Percentiles rank a stretch among this genome's conserved stretches.
Evolutionary conservation across 2,113 vertebrate genomes (phyloP).

Genomic region (Dinomys branickii): DNA sequence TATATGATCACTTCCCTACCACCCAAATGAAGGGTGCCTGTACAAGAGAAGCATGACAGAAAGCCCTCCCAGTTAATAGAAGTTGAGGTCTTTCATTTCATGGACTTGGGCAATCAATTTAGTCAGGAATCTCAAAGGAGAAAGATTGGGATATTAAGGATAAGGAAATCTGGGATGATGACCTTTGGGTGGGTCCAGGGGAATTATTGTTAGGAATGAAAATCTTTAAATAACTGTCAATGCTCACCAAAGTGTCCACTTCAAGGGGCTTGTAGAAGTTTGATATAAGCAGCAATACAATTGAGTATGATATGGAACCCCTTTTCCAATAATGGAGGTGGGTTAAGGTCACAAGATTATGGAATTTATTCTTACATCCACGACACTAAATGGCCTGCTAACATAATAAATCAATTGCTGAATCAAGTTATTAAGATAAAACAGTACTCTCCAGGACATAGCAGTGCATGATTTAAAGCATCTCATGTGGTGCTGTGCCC

Average conservation of each 20-base stretch:
- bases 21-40: not conserved
- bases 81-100: not conserved
- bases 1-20: not conserved
- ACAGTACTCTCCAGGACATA: not conserved
- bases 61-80: not conserved
- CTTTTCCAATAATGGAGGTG: not conserved
- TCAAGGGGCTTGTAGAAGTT: not conserved
- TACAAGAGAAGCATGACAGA: not conserved
- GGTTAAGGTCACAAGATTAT: not conserved
- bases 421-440: not conserved
- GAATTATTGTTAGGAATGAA: not conserved
- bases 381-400: not conserved
- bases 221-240: not conserved
- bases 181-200: not conserved
- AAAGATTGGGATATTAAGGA: not conserved
- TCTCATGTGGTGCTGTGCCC: not conserved
- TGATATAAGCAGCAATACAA: not conserved
- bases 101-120: not conserved
- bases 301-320: not conserved
- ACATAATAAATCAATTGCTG: not conserved
- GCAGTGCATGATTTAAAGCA: not conserved
- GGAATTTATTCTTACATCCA: not conserved
- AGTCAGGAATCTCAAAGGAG: not conserved
- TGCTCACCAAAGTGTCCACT: not conserved
- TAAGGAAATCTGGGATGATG: not conserved